Evolutionary conservation across 2,888 invertebrate species (phyloP), one percentile per base, ranked within the genome.

Genomic region (Lissocephala sabroskyi): DNA sequence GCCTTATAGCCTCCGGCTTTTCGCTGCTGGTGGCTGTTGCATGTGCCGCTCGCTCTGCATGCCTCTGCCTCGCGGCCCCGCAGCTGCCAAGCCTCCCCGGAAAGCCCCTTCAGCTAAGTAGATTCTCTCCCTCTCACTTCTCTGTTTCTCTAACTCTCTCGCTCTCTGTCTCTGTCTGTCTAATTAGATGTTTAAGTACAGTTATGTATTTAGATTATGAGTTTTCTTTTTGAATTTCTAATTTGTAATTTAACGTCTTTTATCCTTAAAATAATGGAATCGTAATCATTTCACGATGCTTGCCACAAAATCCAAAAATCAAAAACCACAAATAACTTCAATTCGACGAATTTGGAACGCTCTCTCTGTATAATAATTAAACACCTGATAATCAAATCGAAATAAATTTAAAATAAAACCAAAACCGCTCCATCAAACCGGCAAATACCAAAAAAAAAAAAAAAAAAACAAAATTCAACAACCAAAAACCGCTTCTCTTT

Each of bases 261-360:
- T 35, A 44, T 52, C 40, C 44, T 56, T 60, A 41, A 49, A 59
- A 51, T 41, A 36, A 51, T 58, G 49, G 43, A 48, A 49, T 52
- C 60, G 54, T 59, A 62, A 66, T 53, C 62, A 75, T 73, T 67
- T 73, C 74, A 68, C 68, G 74, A 59, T 76, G 78, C 78, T 73
- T 29, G 29, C 35, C 10, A 35, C 13, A 35, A 5, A 23, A 23
- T 23, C 56, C 63, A 63, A 76, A 23, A 23, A 23, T 32, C 11
- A 18, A 29, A 23, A 23, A 23, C 3, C 7, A 23, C 23, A 23
- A 23, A 23, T 23, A 23, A 23, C 3, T 56, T 59, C 59, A 76
- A 70, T 70, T 70, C 75, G 77, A 51, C 75, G 77, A 60, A 74
- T 77, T 70, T 54, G 68, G 68, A 77, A 52, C 52, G 56, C 50